Conservation (phyloP, 2,797 vertebrate species). For the Rhinogobio ventralis region DNA sequence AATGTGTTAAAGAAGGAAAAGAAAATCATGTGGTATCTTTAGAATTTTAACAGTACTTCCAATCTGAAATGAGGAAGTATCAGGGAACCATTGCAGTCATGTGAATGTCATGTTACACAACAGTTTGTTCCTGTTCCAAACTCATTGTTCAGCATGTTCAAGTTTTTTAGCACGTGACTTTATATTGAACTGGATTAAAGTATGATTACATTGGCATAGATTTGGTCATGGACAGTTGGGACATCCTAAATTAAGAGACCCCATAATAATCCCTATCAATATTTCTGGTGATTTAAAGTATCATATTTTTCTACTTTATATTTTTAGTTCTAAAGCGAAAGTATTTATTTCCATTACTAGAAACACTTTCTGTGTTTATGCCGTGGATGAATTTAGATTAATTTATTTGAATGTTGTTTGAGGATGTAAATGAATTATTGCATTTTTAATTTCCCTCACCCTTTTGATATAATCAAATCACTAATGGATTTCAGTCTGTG, state of each 20-base stretch:
- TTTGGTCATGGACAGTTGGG: background rate
- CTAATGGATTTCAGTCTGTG: background rate
- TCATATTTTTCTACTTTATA: background rate
- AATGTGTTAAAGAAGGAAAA: background rate
- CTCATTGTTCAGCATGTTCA: constrained; percentile 6
- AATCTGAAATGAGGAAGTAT: constrained; percentile 15
- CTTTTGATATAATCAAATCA: background rate
- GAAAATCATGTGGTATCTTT: background rate
- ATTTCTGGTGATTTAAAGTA: background rate
- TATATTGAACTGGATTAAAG: background rate
- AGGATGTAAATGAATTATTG: background rate
- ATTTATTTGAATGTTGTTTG: background rate
- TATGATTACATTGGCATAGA: background rate
- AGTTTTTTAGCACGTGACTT: background rate
- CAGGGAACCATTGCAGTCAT: constrained; percentile 5
- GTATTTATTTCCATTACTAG: background rate
- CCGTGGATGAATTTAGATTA: background rate
- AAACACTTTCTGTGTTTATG: background rate
- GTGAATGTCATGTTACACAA: constrained; percentile 26
- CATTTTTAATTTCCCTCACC: background rate
- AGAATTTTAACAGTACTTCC: background rate
- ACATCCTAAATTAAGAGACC: background rate
- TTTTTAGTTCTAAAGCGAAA: background rate
- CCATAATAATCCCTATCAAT: background rate
- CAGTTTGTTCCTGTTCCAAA: constrained; percentile 28